Evolutionary conservation across 2,113 vertebrate genomes (phyloP), one percentile per base, ranked within the genome.

Genomic region (Carassius gibelio): DNA sequence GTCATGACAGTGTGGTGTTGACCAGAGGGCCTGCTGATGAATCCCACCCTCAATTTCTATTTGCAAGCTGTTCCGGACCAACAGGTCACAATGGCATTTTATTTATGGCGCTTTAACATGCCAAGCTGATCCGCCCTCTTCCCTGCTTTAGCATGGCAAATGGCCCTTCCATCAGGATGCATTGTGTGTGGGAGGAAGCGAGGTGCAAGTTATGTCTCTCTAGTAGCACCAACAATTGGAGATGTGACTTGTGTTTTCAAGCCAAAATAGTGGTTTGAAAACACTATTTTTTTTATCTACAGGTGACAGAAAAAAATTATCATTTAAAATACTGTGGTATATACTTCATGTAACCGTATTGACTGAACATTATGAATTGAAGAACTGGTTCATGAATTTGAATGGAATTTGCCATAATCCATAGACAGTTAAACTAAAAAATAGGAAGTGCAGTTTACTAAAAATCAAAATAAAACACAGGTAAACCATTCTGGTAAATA

Each of bases 71-170:
- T 82, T 75, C 45, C 68, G 78, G 81, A 80, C 64, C 61, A 87
- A 82, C 78, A 84, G 81, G 75, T 89, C 80, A 88, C 68, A 87
- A 82, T 45, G 52, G 74, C 23, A 23, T 84, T 89, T 86, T 86
- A 89, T 91, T 90, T 91, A 91, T 89, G 71, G 81, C 23, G 57
- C 82, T 88, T 83, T 84, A 79, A 83, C 72, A 84, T 72, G 68
- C 57, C 88, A 48, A 71, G 69, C 62, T 85, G 75, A 26, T 79
- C 75, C 75, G 45, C 74, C 77, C 78, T 74, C 57, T 82, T 76
- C 50, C 21, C 83, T 34, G 83, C 81, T 86, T 86, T 81, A 83
- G 84, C 78, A 78, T 36, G 38, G 76, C 79, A 23, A 57, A 69
- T 69, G 42, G 81, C 48, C 74, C 64, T 78, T 50, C 87, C 72